phyloP scores from a whole-genome alignment of 2,888 invertebrate genomes.

The Drosophila robusta region DNA sequence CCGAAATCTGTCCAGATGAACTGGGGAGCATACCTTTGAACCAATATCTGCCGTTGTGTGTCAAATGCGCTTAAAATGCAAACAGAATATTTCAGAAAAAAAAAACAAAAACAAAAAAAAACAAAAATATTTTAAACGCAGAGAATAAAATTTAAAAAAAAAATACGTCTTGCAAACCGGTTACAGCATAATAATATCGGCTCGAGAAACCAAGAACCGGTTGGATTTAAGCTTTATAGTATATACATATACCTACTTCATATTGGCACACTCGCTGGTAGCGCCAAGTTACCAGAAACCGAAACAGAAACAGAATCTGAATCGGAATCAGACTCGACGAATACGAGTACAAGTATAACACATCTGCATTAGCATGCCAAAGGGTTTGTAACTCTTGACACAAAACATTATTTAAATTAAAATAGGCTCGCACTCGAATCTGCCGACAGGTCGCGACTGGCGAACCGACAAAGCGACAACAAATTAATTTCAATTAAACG shows the following conservation, averaged over 20 bases:
- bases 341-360: background rate
- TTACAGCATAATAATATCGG: slow-evolving; percentile 68
- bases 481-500: slow-evolving; percentile 58
- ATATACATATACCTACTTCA: slow-evolving; percentile 18
- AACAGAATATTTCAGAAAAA: slow-evolving; percentile 57
- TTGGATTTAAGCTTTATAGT: slow-evolving; percentile 55
- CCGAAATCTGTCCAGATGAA: slow-evolving; percentile 24
- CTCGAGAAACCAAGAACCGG: slow-evolving; percentile 58
- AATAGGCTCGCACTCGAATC: slow-evolving; percentile 8
- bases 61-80: slow-evolving; percentile 71
- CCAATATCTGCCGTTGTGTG: slow-evolving; percentile 45
- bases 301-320: slow-evolving; percentile 8
- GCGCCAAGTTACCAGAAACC: slow-evolving; percentile 4
- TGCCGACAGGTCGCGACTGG: slow-evolving; percentile 14
- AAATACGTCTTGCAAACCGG: slow-evolving; percentile 60
- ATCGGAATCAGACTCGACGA: slow-evolving; percentile 12
- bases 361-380: slow-evolving; percentile 3
- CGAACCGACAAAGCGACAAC: slow-evolving; percentile 14
- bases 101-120: slow-evolving; percentile 12
- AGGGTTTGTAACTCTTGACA: slow-evolving; percentile 16
- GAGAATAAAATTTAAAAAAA: slow-evolving; percentile 57
- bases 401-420: slow-evolving; percentile 5
- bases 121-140: slow-evolving; percentile 44
- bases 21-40: slow-evolving; percentile 22
- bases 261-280: slow-evolving; percentile 43